Evolutionary conservation across 30 jellyfish, hydroid and myxozoan genomes (phyloP), one percentile per base, ranked within the genome.

Genomic region (Nemopilema nomurai): DNA sequence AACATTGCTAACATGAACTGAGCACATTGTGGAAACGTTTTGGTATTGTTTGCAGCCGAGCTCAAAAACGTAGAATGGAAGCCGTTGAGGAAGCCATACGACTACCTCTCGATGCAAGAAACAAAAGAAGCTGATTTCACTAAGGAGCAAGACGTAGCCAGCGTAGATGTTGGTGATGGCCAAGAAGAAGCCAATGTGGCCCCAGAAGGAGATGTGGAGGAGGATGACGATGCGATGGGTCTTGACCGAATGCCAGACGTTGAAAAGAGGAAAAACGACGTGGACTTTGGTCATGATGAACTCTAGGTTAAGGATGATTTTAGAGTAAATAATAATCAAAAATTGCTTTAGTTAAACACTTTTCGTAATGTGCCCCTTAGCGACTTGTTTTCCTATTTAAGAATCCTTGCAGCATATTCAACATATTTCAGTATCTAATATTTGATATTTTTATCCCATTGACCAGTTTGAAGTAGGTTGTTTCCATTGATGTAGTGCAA

Each of bases 51-150:
- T 62, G 7, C 73, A 82, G 91, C 91, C 23, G 72, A 28, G 17
- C 57, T 82, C 29, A 27, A 28, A 31, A 72, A 82, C 51, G 71
- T 28, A 80, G 28, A 70, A 51, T 82, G 91, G 91, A 30, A 21
- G 16, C 91, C 91, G 9, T 52, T 82, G 4, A 72, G 91, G 6
- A 32, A 71, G 28, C 85, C 71, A n/a, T 21, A 32, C 32, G 72
- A 82, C 70, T 82, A 82, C 69, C 85, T 70, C 20, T 27, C 53
- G 19, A 1, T 69, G 81, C 32, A 22, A 4, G 67, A 68, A 8
- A 68, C 26, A 33, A 72, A 1, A 31, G 63, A 70, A 57, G 73
- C 33, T 16, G 85, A 62, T 19, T 28, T 23, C 49, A 30, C 71
- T 9, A 25, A 22, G 21, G 69, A 79, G 32, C 68, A 65, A 20